Conservation (phyloP, 2,113 vertebrate species). For the Amphiprion percula region DNA sequence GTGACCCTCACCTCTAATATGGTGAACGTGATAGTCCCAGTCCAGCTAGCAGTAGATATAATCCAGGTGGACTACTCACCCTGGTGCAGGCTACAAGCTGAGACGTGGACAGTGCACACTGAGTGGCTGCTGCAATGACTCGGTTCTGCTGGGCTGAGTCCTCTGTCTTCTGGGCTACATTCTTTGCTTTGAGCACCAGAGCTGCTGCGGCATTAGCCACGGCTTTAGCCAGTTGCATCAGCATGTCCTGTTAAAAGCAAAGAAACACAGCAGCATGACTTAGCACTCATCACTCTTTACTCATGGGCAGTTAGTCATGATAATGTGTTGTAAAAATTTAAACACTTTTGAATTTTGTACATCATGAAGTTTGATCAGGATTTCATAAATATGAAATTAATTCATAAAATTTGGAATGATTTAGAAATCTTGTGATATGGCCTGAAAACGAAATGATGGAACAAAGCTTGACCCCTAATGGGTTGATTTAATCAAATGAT, state of each 20-base stretch:
- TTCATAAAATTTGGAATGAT: background rate
- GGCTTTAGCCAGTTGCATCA: slow-evolving; percentile 96
- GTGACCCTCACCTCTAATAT: background rate
- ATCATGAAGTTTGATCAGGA: slow-evolving; percentile 16
- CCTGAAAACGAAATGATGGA: background rate
- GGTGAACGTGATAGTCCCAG: background rate
- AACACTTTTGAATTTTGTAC: background rate
- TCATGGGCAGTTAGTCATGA: background rate
- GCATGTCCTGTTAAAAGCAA: slow-evolving; percentile 87
- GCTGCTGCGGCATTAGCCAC: slow-evolving; percentile 94
- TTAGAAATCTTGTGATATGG: background rate
- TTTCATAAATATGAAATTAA: background rate
- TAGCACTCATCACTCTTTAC: background rate
- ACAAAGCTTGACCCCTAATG: too few relatives aligned
- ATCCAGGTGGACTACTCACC: slow-evolving; percentile 81
- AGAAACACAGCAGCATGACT: background rate
- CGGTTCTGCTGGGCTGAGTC: slow-evolving; percentile 92
- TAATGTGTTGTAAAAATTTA: background rate
- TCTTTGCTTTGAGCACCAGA: slow-evolving; percentile 95
- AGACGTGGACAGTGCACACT: slow-evolving; percentile 96
- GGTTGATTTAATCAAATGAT: background rate
- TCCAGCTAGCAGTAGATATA: background rate
- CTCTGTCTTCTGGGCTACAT: slow-evolving; percentile 95
- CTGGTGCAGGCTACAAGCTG: slow-evolving; percentile 97
- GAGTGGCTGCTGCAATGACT: slow-evolving; percentile 95